Evolutionary conservation across 2,113 vertebrate species (phyloP).

Genomic region (Datnioides undecimradiatus): DNA sequence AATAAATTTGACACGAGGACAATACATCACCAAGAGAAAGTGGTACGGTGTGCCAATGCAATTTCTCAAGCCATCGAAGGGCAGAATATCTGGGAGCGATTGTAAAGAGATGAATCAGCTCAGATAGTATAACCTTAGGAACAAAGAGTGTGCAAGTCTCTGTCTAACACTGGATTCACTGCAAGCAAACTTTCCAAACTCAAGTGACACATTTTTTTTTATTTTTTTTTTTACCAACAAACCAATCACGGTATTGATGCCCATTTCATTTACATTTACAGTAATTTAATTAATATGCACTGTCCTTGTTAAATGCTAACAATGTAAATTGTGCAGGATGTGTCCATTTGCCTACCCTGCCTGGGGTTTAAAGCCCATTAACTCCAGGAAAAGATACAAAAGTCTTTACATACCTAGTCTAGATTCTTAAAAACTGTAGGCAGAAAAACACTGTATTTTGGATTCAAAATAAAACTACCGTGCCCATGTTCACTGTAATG

Average conservation of each 20-base stretch:
- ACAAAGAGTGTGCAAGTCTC: neutral
- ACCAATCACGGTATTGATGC: neutral
- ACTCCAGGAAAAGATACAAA: neutral
- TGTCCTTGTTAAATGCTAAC: too few species aligned
- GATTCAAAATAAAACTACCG: slow-evolving; percentile 1
- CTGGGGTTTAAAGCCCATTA: neutral
- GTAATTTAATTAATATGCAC: too few species aligned
- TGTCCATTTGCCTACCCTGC: neutral
- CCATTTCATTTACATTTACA: neutral
- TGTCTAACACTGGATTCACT: neutral
- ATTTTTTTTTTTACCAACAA: too few species aligned
- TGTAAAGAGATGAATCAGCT: slow-evolving; percentile 4
- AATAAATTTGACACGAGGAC: slow-evolving; percentile 10
- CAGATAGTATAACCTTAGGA: neutral
- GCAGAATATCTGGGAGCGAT: slow-evolving; percentile 2
- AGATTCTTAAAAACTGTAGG: neutral
- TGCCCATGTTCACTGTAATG: neutral
- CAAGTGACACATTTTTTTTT: too few species aligned
- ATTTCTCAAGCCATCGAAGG: slow-evolving; percentile 1
- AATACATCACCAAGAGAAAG: slow-evolving; percentile 11
- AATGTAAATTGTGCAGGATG: too few species aligned
- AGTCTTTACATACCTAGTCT: neutral
- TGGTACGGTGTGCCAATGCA: neutral
- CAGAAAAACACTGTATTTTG: neutral
- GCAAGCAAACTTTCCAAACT: neutral